A percentile compares a stretch with the other conserved stretches of the same genome.
phyloP scores from a whole-genome alignment of 2,797 vertebrate species.

The Nannoperca australis region DNA sequence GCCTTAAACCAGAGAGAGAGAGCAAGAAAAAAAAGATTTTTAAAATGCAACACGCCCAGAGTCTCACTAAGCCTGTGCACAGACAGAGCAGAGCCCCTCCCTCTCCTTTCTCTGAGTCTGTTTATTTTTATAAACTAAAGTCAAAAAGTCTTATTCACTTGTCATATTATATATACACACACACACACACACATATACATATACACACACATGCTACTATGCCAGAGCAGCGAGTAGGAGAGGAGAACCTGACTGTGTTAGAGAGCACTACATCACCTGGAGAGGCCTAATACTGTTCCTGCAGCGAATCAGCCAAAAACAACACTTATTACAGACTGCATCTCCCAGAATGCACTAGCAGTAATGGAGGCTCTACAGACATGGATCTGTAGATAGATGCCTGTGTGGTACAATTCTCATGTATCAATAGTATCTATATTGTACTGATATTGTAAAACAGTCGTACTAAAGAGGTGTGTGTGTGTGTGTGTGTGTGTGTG shows the following conservation, averaged over 20 bases:
- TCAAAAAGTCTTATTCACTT: slow-evolving; percentile 56
- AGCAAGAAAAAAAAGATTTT: slow-evolving; percentile 51
- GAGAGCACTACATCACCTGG: slow-evolving; percentile 78
- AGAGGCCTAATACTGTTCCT: slow-evolving; percentile 88
- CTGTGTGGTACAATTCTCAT: slow-evolving; percentile 74
- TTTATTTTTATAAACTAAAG: slow-evolving; percentile 80
- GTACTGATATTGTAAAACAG: slow-evolving; percentile 65
- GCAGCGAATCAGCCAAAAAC: slow-evolving; percentile 85
- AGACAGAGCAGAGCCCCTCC: slow-evolving; percentile 41
- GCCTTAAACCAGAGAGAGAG: slow-evolving; percentile 80
- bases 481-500: slow-evolving; percentile 41
- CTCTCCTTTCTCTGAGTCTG: slow-evolving; percentile 62
- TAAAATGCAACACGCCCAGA: slow-evolving; percentile 46
- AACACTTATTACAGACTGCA: slow-evolving; percentile 69
- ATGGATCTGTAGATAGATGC: slow-evolving; percentile 76
- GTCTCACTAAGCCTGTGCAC: slow-evolving; percentile 17
- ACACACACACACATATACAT: no score
- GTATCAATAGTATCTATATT: slow-evolving; percentile 69
- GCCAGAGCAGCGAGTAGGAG: slow-evolving; percentile 65
- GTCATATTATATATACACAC: slow-evolving; percentile 23
- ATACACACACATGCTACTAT: slow-evolving; percentile 61
- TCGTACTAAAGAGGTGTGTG: slow-evolving; percentile 59
- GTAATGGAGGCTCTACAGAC: slow-evolving; percentile 68
- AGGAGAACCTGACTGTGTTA: slow-evolving; percentile 67
- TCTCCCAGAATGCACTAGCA: slow-evolving; percentile 82